These are phyloP conservation scores for Syngnathoides biaculeatus DNA, from an alignment of 2,113 vertebrate genomes.

Conservation along the genomic window DNA sequence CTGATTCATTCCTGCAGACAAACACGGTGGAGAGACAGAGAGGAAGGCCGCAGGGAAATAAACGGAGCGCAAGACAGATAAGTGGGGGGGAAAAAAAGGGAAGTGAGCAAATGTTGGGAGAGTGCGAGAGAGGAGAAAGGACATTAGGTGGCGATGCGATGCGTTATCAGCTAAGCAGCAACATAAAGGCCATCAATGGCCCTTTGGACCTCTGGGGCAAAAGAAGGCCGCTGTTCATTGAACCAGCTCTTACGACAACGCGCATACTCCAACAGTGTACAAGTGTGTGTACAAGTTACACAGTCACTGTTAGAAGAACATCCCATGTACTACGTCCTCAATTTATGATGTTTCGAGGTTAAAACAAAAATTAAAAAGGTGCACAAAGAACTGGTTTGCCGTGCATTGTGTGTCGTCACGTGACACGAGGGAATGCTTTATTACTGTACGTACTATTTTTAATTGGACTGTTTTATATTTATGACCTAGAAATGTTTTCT, in stretches of 20 bases:
- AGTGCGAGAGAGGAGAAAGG: slow-evolving; percentile 29
- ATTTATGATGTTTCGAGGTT: too few species aligned
- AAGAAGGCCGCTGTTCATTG: slow-evolving; percentile 48
- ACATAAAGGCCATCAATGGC: slow-evolving; percentile 54
- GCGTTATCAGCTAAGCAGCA: slow-evolving; percentile 70
- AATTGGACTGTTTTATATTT: too few species aligned
- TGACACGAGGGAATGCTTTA: too few species aligned
- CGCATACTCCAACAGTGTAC: neutral
- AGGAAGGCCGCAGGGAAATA: slow-evolving; percentile 61
- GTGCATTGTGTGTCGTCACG: too few species aligned
- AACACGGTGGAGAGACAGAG: slow-evolving; percentile 63
- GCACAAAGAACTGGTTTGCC: too few species aligned
- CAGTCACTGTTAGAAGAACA: neutral
- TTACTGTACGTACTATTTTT: too few species aligned
- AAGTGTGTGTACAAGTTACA: too few species aligned
- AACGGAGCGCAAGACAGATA: slow-evolving; percentile 60
- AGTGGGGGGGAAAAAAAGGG: slow-evolving; percentile 48
- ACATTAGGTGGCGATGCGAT: slow-evolving; percentile 58
- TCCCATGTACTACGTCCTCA: too few species aligned
- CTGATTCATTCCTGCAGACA: slow-evolving; percentile 97
- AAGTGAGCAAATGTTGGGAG: slow-evolving; percentile 47
- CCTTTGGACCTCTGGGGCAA: slow-evolving; percentile 41
- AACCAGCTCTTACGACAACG: slow-evolving; percentile 30
- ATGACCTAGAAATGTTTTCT: too few species aligned
- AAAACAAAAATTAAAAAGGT: too few species aligned